Evolutionary conservation across 2,888 invertebrate species (phyloP), one percentile per base, ranked within the genome.

Genomic region (Cecidostiba fungosa): DNA sequence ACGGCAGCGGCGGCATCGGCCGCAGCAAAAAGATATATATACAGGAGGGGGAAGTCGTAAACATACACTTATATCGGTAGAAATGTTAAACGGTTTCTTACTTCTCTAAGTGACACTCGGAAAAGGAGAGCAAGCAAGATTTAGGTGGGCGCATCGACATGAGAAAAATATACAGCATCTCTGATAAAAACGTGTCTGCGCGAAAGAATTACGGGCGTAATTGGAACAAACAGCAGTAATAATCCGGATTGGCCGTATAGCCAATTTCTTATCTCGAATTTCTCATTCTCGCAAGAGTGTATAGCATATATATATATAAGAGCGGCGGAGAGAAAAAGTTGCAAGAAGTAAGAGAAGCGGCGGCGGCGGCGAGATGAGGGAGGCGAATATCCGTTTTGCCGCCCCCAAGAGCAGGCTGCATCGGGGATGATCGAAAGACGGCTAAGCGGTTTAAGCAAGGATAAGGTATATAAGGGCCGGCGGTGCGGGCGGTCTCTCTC

Each of bases 81-180:
- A 59, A 59, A 59, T 59, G 54, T 19, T 59, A 59, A 59, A 59
- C n/a, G 54, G 54, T 59, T 59, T 59, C n/a, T 59, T 59, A n/a
- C 54, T 59, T 59, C 54, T 59, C 54, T 59, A 59, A 59, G 54
- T 59, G 54, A 59, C 54, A n/a, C 8, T 6, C n/a, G 54, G 23
- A 59, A 59, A n/a, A 8, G 50, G 19, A 16, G 16, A 0, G 50
- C 50, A 19, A 50, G 5, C 19, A 50, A 50, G 50, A 50, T 50
- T 50, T 50, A 19, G 50, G 50, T 19, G 43, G 32, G 50, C 50
- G 50, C 50, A 50, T 59, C 54, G n/a, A 59, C 54, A n/a, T 6
- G 54, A 10, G 43, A 59, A n/a, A 59, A 8, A 59, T 59, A n/a
- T 59, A 5, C 6, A n/a, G 54, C 8, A 3, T 5, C 8, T 43